A percentile compares a stretch with the other conserved stretches of the same genome.
Evolutionary conservation across 92 coral and sea anemone genomes (phyloP).

Genomic region (Umimayanthus chanpuru): DNA sequence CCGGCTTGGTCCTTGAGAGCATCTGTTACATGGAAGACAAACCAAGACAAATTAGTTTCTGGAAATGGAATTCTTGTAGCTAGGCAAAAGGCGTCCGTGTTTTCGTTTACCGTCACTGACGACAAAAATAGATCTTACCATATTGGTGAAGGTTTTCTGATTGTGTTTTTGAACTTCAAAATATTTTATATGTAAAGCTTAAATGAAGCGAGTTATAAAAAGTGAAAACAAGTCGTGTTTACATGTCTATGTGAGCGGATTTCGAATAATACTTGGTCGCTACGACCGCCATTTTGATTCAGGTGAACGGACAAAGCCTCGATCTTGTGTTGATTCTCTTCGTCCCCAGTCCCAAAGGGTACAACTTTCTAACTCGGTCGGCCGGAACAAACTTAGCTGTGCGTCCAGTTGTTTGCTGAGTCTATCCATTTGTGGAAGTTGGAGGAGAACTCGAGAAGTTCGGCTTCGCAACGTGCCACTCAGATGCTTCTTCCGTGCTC

Average conservation of each 20-base stretch:
- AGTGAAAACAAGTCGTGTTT: not conserved
- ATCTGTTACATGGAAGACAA: conserved; percentile 56
- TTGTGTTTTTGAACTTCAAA: not conserved
- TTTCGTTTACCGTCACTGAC: not conserved
- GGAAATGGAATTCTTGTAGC: conserved; percentile 6
- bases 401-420: too few relatives aligned
- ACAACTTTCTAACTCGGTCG: too few relatives aligned
- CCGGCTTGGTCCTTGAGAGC: conserved; percentile 99
- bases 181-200: not conserved
- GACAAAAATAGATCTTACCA: conserved; percentile 53
- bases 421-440: too few relatives aligned
- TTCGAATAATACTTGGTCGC: conserved; percentile 62
- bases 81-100: conserved; percentile 35
- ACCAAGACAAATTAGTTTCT: not conserved
- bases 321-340: conserved; percentile 32
- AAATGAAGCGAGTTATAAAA: not conserved
- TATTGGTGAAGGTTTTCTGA: conserved; percentile 41
- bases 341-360: conserved; percentile 20
- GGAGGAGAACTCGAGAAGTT: too few relatives aligned
- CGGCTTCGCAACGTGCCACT: too few relatives aligned
- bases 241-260: not conserved
- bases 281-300: conserved; percentile 79
- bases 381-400: too few relatives aligned
- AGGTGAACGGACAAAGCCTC: conserved; percentile 47
- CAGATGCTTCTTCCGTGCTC: too few relatives aligned